phyloP scores from a whole-genome alignment of 2,797 vertebrate species.

The Tapera naevia region DNA sequence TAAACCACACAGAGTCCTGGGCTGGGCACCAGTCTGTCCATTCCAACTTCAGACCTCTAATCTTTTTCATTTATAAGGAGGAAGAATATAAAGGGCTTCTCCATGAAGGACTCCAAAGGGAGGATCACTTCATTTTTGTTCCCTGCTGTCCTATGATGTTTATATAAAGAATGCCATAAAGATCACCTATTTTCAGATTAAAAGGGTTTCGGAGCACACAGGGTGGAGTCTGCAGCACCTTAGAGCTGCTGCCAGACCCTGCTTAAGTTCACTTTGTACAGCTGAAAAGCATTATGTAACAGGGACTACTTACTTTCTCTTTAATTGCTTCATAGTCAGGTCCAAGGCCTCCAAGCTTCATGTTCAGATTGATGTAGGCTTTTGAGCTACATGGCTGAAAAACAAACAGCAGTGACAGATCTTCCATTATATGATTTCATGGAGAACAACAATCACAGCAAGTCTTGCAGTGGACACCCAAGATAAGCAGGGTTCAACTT shows the following conservation, averaged over 20 bases:
- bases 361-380: conserved; percentile 75
- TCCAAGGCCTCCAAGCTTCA: conserved; percentile 86
- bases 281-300: not conserved
- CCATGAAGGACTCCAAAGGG: not conserved
- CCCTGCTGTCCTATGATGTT: not conserved
- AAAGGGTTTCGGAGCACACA: not conserved
- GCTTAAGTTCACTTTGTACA: not conserved
- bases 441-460: not conserved
- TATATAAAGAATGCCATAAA: not conserved
- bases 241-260: not conserved
- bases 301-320: conserved; percentile 81
- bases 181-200: not conserved
- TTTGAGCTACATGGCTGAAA: conserved; percentile 76
- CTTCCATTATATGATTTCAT: not conserved
- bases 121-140: not conserved
- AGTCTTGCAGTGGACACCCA: not conserved
- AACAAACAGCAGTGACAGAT: conserved; percentile 28
- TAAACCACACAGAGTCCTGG: not conserved
- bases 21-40: not conserved
- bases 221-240: not conserved
- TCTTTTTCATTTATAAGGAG: not conserved
- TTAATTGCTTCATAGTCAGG: conserved; percentile 80
- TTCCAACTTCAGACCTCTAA: not conserved
- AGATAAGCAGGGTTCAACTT: not conserved
- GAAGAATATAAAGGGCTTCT: not conserved